These are phyloP conservation scores for Trichonephila inaurata DNA, from an alignment of 1,140 invertebrate species.

Conservation along the genomic window DNA sequence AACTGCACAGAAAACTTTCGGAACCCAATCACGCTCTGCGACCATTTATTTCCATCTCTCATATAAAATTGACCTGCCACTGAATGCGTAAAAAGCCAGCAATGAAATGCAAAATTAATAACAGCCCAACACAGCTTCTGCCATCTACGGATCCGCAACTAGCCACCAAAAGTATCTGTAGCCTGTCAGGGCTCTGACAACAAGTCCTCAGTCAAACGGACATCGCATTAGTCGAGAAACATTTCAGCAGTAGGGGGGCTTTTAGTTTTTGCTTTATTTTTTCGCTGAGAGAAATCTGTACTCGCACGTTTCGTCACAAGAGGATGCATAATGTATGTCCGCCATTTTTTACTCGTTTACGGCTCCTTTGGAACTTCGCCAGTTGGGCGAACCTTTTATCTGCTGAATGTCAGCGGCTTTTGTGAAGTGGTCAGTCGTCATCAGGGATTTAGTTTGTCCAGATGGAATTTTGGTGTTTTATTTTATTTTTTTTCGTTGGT, in stretches of 20 bases:
- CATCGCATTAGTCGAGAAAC: conserved; percentile 45
- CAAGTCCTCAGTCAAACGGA: conserved; percentile 70
- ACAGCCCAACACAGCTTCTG: background rate
- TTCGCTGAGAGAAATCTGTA: conserved; percentile 15
- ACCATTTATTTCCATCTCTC: too few species aligned
- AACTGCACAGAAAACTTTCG: background rate
- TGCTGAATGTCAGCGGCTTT: background rate
- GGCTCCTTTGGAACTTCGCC: conserved; percentile 30
- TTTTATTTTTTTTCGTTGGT: background rate
- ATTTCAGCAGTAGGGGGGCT: background rate
- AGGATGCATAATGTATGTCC: conserved; percentile 57
- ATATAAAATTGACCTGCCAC: conserved; percentile 58
- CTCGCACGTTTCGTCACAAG: conserved; percentile 41
- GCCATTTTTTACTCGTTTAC: conserved; percentile 50
- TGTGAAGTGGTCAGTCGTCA: background rate
- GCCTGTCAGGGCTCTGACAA: conserved; percentile 62
- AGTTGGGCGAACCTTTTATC: background rate
- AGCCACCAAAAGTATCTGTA: background rate
- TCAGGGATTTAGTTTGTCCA: conserved; percentile 26
- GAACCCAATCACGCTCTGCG: too few species aligned
- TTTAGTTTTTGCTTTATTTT: conserved; percentile 7
- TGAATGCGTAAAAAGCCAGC: conserved; percentile 37
- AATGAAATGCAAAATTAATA: conserved; percentile 65
- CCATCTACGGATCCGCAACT: background rate
- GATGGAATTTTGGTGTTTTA: background rate